Base-by-base conservation (phyloP, 2,797 vertebrate genomes). In the Fratercula arctica region DNA sequence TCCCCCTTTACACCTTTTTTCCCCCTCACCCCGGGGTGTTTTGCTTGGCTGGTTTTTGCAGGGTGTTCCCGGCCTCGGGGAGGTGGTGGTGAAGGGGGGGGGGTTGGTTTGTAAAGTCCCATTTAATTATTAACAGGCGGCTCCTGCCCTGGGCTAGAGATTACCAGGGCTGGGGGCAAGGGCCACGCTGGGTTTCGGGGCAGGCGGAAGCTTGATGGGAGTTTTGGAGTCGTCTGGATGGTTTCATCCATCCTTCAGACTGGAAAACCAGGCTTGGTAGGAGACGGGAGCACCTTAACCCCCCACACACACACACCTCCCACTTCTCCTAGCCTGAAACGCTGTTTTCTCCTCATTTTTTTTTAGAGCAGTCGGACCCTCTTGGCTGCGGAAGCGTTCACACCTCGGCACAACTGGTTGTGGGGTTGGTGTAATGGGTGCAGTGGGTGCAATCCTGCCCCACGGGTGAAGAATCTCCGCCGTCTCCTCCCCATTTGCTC, bases 151-250 rank as follows among this genome's bases (percentile, higher is more conserved):
- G 2, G 7, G 23, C 1, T 9, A 5, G 37, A 17, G 69, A 35
- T 15, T 39, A 33, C 0, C 37, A 3, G 85, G 43, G 51, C 56
- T 23, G 74, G 66, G 43, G 43, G 4, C 8, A 10, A 24, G 67
- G 78, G 2, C 0, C 3, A 1, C 0, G 74, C 25, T 37, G 83
- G 17, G 0, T 5, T 2, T 21, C 1, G 8, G 46, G 35, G 11
- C 24, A 3, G 16, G 78, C 28, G 33, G n/a, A 3, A 20, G 31
- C 16, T 54, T 9, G 5, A 3, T 6, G 41, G 46, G 56, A 87
- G 56, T 19, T 5, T 20, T 4, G 67, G 41, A 63, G 18, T 25
- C 2, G 0, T 10, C 28, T 1, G 23, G 37, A 1, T 33, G 79
- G 29, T 12, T 90, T 87, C 13, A 17, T 15, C n/a, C 56, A 15